Percentiles rank a stretch among this genome's conserved stretches.
phyloP scores from a whole-genome alignment of 1,140 invertebrate genomes.

The Ceratosolen solmsi region DNA sequence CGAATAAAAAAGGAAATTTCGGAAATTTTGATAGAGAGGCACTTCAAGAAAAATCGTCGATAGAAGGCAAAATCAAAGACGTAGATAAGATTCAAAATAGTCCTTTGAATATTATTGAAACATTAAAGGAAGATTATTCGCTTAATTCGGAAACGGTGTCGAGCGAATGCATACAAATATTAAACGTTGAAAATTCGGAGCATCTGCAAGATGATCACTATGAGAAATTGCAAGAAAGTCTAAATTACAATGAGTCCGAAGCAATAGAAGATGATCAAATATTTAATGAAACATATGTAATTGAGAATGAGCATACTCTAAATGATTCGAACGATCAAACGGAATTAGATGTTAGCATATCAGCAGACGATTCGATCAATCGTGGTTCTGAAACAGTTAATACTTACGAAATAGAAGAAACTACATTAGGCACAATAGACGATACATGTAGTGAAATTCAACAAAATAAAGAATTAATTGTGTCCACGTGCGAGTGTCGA shows the following conservation, averaged over 20 bases:
- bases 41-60: neutral
- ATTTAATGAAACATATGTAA: neutral
- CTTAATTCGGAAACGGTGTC: neutral
- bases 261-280: neutral
- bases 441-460: no score
- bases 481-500: no score
- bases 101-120: neutral
- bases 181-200: neutral
- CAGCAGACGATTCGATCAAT: no score
- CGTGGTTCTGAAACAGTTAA: no score
- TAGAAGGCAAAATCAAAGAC: neutral
- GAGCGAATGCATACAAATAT: neutral
- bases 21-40: neutral
- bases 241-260: neutral
- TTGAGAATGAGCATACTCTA: neutral
- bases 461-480: no score
- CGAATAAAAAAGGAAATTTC: neutral
- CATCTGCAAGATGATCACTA: conserved; percentile 1
- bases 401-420: no score
- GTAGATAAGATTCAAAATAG: neutral
- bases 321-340: neutral
- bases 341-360: no score
- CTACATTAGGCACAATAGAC: no score
- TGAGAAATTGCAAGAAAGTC: neutral
- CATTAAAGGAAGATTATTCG: neutral